phyloP scores from a whole-genome alignment of 2,888 invertebrate genomes.

The Drosophila nr. fundita region DNA sequence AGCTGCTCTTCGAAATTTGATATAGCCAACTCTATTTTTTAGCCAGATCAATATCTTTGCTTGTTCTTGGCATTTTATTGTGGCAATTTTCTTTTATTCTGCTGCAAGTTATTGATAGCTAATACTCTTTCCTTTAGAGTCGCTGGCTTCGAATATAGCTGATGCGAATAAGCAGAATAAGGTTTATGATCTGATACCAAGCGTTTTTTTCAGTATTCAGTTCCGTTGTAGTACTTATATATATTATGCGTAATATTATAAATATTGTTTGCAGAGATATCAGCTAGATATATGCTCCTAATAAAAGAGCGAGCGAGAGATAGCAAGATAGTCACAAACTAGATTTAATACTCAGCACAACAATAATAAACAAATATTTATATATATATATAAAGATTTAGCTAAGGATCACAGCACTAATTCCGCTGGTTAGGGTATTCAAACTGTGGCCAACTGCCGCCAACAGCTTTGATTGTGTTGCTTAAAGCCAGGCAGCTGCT shows the following conservation, averaged over 20 bases:
- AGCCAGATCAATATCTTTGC: background rate
- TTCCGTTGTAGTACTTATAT: no score
- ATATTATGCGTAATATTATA: no score
- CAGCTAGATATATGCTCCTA: background rate
- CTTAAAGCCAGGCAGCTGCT: constrained; percentile 26
- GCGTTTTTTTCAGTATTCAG: no score
- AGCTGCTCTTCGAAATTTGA: constrained; percentile 14
- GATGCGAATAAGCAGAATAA: rapidly evolving
- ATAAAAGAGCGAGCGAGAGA: background rate
- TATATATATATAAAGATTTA: background rate
- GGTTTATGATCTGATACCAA: no score
- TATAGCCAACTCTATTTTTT: constrained; percentile 12
- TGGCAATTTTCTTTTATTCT: background rate
- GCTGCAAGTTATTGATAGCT: constrained; percentile 33
- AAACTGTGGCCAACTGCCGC: constrained; percentile 3
- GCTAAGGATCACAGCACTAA: background rate
- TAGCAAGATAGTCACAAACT: background rate
- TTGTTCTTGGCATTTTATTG: background rate
- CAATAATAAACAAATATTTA: background rate
- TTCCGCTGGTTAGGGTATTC: background rate
- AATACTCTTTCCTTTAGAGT: background rate
- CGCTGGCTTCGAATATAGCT: no score
- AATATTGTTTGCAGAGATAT: background rate
- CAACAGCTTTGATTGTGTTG: background rate
- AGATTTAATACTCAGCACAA: background rate